Percentiles rank a stretch among this genome's conserved stretches.
phyloP scores from a whole-genome alignment of 2,797 vertebrate species.

The Carcharodon carcharias region DNA sequence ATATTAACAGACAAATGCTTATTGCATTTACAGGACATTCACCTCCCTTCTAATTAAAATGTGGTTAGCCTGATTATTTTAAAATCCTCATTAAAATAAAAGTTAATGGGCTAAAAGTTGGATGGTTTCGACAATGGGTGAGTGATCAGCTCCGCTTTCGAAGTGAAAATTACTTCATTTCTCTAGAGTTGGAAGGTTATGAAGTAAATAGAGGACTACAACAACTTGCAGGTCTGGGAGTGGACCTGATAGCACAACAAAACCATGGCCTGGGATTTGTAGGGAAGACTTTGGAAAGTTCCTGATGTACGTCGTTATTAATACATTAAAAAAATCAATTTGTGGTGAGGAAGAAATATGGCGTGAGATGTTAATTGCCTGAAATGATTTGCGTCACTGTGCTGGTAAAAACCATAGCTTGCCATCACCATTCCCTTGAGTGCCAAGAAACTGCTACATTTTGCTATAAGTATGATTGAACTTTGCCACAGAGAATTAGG shows the following conservation, averaged over 20 bases:
- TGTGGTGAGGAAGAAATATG: not conserved
- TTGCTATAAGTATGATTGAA: not conserved
- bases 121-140: not conserved
- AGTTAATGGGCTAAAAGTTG: not conserved
- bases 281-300: not conserved
- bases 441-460: not conserved
- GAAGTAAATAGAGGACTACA: not conserved
- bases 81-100: no score
- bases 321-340: not conserved
- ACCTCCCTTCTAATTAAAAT: no score
- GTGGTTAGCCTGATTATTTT: no score
- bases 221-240: no score
- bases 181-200: not conserved
- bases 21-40: not conserved
- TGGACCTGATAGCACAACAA: not conserved
- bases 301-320: not conserved
- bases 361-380: not conserved
- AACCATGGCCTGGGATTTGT: not conserved
- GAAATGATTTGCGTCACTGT: not conserved
- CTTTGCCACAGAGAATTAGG: not conserved
- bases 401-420: not conserved
- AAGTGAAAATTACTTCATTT: not conserved
- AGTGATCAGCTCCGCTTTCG: no score
- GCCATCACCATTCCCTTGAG: not conserved
- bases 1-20: not conserved